A percentile compares a stretch with the other conserved stretches of the same genome.
Conservation (phyloP, 2,113 vertebrate species). For the Desmodus rotundus region DNA sequence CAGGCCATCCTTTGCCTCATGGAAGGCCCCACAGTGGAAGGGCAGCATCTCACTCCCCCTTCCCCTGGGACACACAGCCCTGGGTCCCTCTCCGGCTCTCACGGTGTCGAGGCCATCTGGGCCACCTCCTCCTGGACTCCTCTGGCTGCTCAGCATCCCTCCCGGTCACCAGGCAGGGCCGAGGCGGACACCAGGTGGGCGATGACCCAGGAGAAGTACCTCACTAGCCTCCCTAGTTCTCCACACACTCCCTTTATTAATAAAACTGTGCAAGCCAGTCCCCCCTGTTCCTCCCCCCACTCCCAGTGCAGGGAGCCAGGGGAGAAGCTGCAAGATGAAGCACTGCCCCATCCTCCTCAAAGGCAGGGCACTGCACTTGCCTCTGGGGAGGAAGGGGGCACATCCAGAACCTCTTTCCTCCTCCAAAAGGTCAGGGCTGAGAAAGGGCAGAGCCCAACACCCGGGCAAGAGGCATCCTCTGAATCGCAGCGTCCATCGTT, state of each 20-base stretch:
- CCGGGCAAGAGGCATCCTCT: not conserved
- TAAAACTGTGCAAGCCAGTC: not conserved
- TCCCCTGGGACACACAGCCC: not conserved
- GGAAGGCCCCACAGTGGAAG: no score
- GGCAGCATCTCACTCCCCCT: not conserved
- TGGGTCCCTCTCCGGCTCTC: not conserved
- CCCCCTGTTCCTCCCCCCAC: not conserved
- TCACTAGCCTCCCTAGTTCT: not conserved
- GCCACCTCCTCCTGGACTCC: not conserved
- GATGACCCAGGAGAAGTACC: not conserved
- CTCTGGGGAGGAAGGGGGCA: not conserved
- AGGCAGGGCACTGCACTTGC: not conserved
- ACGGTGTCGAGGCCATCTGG: not conserved
- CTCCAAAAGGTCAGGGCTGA: not conserved
- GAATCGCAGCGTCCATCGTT: not conserved
- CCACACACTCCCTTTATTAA: not conserved
- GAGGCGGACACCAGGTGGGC: not conserved
- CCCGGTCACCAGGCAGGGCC: not conserved
- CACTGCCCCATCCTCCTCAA: not conserved
- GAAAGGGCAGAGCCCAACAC: not conserved
- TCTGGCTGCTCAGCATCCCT: not conserved
- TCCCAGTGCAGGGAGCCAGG: not conserved
- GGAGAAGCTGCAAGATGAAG: not conserved
- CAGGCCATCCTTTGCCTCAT: not conserved
- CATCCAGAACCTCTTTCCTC: not conserved